Conservation (phyloP, 2,797 vertebrate genomes). For the Spheniscus humboldti region DNA sequence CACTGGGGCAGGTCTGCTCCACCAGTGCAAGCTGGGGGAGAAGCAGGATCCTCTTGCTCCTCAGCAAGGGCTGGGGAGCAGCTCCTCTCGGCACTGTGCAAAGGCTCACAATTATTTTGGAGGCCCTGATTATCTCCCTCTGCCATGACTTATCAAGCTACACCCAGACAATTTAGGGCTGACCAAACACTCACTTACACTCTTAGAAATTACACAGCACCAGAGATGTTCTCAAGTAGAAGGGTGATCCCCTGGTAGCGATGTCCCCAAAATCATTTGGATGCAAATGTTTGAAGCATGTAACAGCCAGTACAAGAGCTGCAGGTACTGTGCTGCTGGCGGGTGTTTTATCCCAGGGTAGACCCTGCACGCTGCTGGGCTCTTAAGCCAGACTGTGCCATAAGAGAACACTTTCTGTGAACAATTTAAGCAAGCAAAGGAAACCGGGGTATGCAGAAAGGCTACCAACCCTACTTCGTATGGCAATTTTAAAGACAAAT, state of each 20-base stretch:
- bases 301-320: not conserved
- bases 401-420: not conserved
- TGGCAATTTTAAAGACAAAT: not conserved
- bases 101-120: not conserved
- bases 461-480: not conserved
- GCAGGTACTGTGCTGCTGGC: not conserved
- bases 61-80: not conserved
- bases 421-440: not conserved
- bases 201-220: not conserved
- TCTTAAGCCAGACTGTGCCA: not conserved
- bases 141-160: not conserved
- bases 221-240: not conserved
- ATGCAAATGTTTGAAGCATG: rapidly evolving
- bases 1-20: not conserved
- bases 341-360: not conserved
- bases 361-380: not conserved
- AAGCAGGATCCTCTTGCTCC: not conserved
- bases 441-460: not conserved
- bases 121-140: not conserved
- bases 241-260: not conserved
- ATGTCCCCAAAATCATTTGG: not conserved
- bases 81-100: not conserved
- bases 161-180: not conserved
- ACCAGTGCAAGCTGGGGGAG: not conserved
- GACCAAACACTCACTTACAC: not conserved